Conservation (phyloP, 2,888 invertebrate species). For the Cactoblastis cactorum region DNA sequence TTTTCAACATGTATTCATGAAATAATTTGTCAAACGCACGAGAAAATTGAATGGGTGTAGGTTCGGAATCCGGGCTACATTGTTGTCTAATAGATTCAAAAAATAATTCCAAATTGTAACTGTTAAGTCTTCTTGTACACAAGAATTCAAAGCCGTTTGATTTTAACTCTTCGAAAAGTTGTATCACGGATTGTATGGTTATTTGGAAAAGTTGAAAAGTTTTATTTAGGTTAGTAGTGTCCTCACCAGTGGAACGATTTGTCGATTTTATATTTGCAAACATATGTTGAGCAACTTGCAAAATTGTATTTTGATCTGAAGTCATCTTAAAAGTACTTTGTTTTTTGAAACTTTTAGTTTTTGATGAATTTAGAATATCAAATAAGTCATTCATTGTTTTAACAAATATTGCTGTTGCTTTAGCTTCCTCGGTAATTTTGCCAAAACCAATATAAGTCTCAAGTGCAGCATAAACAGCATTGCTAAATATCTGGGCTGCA, state of each 20-base stretch:
- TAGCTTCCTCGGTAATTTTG: not conserved
- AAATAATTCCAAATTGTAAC: not conserved
- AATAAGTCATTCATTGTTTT: not conserved
- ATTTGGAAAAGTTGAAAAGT: not conserved
- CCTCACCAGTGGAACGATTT: not conserved
- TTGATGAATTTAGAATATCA: slow-evolving; percentile 7
- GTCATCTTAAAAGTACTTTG: slow-evolving; percentile 4
- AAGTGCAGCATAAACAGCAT: not conserved
- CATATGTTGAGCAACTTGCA: slow-evolving; percentile 15
- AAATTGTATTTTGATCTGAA: slow-evolving; percentile 4
- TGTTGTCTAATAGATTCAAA: not conserved
- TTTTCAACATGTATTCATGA: not conserved
- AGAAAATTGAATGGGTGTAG: slow-evolving; percentile 19
- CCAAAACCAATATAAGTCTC: not conserved
- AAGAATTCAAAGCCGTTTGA: not conserved
- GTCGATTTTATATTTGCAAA: slow-evolving; percentile 12
- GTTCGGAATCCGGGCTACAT: slow-evolving; percentile 3
- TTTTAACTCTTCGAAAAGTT: not conserved
- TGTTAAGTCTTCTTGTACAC: not conserved
- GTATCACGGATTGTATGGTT: not conserved
- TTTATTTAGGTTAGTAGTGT: not conserved
- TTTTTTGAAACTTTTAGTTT: slow-evolving; percentile 10
- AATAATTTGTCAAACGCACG: slow-evolving; percentile 19
- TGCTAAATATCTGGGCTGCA: not conserved
- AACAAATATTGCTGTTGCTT: not conserved